phyloP scores from a whole-genome alignment of 1,140 invertebrate species.

The Cataglyphis hispanica region DNA sequence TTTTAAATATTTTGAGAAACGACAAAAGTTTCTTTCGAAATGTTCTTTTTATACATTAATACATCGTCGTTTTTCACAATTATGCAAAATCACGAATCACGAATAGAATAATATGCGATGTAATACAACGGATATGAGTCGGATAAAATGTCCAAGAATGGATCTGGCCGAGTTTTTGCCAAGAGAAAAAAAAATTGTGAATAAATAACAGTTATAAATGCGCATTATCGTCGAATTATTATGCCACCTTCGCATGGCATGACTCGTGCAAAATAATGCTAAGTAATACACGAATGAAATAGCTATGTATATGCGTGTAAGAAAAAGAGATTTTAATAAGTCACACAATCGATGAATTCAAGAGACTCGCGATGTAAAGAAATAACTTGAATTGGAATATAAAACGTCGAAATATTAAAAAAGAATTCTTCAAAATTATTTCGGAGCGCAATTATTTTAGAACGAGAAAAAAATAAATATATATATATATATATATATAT shows the following conservation, averaged over 20 bases:
- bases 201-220: conserved; percentile 48
- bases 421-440: background rate
- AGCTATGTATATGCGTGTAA: background rate
- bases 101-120: conserved; percentile 32
- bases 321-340: conserved; percentile 50
- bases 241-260: conserved; percentile 44
- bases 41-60: conserved; percentile 13
- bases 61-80: background rate
- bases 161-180: background rate
- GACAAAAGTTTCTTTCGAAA: background rate
- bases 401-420: background rate
- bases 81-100: conserved; percentile 21
- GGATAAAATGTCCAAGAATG: conserved; percentile 21
- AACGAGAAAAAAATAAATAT: background rate
- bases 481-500: background rate
- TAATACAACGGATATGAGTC: conserved; percentile 29
- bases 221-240: conserved; percentile 47
- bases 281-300: conserved; percentile 24
- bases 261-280: conserved; percentile 40
- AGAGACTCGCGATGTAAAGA: conserved; percentile 5
- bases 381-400: background rate
- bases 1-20: background rate
- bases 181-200: conserved; percentile 9
- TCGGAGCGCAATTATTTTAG: background rate
- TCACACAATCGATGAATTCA: conserved; percentile 11